Base-by-base conservation (phyloP, 2,888 invertebrate species). In the Ophion ellenae region DNA sequence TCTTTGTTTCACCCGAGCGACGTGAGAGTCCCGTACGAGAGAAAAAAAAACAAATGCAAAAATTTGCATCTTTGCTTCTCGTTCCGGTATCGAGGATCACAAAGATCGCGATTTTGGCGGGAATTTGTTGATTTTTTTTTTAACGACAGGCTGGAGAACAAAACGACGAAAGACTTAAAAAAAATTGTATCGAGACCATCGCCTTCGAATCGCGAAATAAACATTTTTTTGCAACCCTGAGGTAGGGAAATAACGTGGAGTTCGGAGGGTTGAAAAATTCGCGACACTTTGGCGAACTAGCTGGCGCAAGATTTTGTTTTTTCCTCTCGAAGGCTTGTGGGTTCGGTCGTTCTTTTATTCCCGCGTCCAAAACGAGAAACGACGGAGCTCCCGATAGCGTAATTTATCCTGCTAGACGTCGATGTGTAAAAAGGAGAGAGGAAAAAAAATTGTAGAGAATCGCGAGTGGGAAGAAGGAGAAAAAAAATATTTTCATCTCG, bases 31-130 rank as follows among this genome's bases (percentile, higher is more conserved):
- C 28, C n/a, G 36, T 57, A 64, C 32, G 20, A 73, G 32, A 24
- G 20, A 66, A 24, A 71, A 4, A 7, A 70, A 57, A 14, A 24
- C 28, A 57, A 74, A 24, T 24, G 64, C 36, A 74, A 73, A 28
- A 11, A n/a, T 47, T 20, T 32, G n/a, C 24, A 71, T 71, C 71
- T 81, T 71, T 79, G 57, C 28, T 67, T 79, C 82, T 83, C 82
- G 79, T 83, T 85, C 82, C 79, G 82, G 82, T 53, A 85, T 79
- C 85, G 79, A 82, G 76, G 76, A 70, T 36, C 36, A n/a, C 36
- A n/a, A 74, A 74, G 69, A 57, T 78, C 74, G 36, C 59, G 69
- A 75, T 45, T 77, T 69, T 32, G 10, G 64, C 64, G 17, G 53
- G 14, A 45, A 57, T 74, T 14, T 7, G 40, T 59, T 57, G 45